Evolutionary conservation across 2,797 vertebrate genomes (phyloP).

Genomic region (Acipenser transmontanus): DNA sequence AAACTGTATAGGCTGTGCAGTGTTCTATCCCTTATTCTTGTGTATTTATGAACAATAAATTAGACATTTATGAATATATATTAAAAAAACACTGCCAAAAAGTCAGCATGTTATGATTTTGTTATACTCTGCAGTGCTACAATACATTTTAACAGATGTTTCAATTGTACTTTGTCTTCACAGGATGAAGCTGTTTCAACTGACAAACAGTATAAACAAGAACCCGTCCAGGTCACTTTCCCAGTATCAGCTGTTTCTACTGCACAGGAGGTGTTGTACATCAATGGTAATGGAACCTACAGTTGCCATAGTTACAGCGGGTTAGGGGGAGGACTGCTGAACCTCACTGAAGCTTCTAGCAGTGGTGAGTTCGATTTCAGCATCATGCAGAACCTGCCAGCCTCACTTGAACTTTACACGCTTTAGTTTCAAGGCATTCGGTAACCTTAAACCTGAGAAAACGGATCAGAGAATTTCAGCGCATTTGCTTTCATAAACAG

Average conservation of each 20-base stretch:
- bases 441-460: constrained; percentile 1
- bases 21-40: too few species aligned
- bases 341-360: constrained; percentile 67
- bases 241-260: constrained; percentile 63
- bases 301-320: constrained; percentile 78
- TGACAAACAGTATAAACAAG: constrained; percentile 66
- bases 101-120: background rate
- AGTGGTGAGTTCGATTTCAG: constrained; percentile 58
- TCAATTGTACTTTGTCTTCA: constrained; percentile 23
- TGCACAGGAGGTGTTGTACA: constrained; percentile 74
- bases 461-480: background rate
- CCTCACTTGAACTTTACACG: constrained; percentile 13
- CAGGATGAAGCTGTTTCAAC: constrained; percentile 62
- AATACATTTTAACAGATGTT: background rate
- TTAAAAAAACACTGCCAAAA: too few species aligned
- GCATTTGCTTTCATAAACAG: background rate
- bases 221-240: constrained; percentile 61
- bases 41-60: too few species aligned
- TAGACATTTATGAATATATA: too few species aligned
- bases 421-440: constrained; percentile 2
- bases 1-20: too few species aligned
- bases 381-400: constrained; percentile 12
- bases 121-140: background rate
- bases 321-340: constrained; percentile 68
- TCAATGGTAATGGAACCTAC: constrained; percentile 76